Evolutionary conservation across 2,888 invertebrate genomes (phyloP).

Genomic region (Papilio protenor): DNA sequence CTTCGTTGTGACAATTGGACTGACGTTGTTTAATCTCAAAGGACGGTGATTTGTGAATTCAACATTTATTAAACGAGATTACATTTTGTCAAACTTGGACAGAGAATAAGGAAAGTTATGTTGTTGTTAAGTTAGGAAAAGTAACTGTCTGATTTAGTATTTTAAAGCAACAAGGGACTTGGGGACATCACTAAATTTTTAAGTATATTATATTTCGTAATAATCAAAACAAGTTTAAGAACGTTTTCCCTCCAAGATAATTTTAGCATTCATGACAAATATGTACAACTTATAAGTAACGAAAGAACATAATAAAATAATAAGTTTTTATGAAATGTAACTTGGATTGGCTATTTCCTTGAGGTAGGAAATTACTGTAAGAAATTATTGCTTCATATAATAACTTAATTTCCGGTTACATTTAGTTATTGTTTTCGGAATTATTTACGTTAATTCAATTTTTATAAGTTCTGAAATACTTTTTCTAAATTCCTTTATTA

Average conservation of each 20-base stretch:
- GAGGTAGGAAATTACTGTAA: background rate
- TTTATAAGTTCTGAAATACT: background rate
- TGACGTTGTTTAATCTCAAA: constrained; percentile 23
- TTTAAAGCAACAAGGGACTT: too few relatives aligned
- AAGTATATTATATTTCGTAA: too few relatives aligned
- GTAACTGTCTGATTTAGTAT: too few relatives aligned
- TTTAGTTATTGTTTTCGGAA: background rate
- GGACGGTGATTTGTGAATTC: constrained; percentile 18
- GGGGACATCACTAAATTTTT: too few relatives aligned
- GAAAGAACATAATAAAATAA: background rate
- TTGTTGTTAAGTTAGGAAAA: background rate
- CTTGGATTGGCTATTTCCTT: background rate
- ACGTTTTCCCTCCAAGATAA: too few relatives aligned
- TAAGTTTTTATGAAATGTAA: background rate
- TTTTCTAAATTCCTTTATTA: background rate
- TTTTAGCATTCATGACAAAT: too few relatives aligned
- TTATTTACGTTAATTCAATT: background rate
- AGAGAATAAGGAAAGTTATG: background rate
- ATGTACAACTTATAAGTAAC: background rate
- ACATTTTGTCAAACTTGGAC: background rate
- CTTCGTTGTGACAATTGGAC: constrained; percentile 22
- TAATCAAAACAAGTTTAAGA: too few relatives aligned
- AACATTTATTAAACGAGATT: constrained; percentile 20
- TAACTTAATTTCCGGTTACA: background rate
- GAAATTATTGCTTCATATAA: background rate